Base-by-base conservation (phyloP, 2,113 vertebrate species). In the Mellivora capensis region DNA sequence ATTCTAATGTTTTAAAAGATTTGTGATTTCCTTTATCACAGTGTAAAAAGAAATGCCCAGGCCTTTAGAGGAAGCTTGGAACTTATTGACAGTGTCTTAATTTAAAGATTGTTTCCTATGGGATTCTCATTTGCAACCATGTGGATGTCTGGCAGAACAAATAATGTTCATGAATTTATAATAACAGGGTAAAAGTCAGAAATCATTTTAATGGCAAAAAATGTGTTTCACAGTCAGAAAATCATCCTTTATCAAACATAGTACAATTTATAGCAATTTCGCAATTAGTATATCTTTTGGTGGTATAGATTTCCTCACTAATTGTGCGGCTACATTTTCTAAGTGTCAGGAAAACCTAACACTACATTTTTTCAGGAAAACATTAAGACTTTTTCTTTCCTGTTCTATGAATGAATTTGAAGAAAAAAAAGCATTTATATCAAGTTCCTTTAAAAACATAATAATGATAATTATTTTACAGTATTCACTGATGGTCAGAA, bases 91-190 rank as follows among this genome's bases (percentile, higher is more conserved):
- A 79, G 13, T 34, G 42, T 57, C 52, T 47, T 84, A 57, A 96
- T 87, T 95, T 89, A 96, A 88, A 84, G 54, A 74, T 87, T 3
- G 2, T 12, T 86, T 94, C 31, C 47, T 1, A 1, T 86, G 52
- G n/a, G 21, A 83, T 62, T 97, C n/a, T 79, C 21, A 79, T 74
- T 89, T 95, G 42, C 67, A 37, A 80, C n/a, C 3, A 0, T 42
- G 54, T 81, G 27, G 34, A 54, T 47, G 0, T 94, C 69, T 90
- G 62, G 88, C 21, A 80, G 81, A 93, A 94, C 39, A 87, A 95
- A 27, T 83, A 89, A 91, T 91, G 93, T 97, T 93, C 47, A 67
- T 89, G 31, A 94, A 95, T 96, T 82, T 74, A 90, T 96, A 97
- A 88, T 88, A 88, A 52, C 25, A 91, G 29, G 5, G 42, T 95